These are phyloP conservation scores for Apostichopus californicus DNA, from an alignment of 35 echinoderm and acorn worm species.

Conservation along the genomic window DNA sequence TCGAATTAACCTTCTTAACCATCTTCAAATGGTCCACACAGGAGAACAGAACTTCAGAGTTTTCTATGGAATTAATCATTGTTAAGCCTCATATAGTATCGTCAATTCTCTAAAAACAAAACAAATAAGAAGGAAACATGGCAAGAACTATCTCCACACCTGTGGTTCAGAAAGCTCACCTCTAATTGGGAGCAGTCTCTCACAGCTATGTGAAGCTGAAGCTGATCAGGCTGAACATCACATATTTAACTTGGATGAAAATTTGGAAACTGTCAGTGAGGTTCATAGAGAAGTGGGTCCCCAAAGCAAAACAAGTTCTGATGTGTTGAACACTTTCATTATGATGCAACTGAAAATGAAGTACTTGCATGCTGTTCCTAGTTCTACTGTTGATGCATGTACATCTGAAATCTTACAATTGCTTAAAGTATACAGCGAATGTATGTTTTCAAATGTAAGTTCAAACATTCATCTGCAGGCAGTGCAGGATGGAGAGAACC, in stretches of 20 bases:
- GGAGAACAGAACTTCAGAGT: constrained; percentile 23
- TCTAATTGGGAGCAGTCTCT: not conserved
- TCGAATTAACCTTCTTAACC: not conserved
- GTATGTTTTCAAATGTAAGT: constrained; percentile 10
- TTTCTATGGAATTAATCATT: constrained; percentile 12
- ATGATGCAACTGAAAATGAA: constrained; percentile 32
- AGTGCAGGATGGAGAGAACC: not conserved
- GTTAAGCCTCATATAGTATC: constrained; percentile 36
- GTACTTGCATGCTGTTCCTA: constrained; percentile 22
- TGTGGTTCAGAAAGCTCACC: constrained; percentile 14
- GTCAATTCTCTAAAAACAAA: constrained; percentile 20
- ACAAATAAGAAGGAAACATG: constrained; percentile 1
- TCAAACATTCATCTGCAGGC: not conserved
- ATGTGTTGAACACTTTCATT: constrained; percentile 35
- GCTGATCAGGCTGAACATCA: constrained; percentile 11
- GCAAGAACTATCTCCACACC: not conserved
- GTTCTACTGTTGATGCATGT: not conserved
- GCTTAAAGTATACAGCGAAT: constrained; percentile 7
- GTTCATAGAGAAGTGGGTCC: not conserved
- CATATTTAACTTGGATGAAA: constrained; percentile 12
- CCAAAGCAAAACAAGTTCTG: not conserved
- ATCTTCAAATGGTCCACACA: constrained; percentile 22
- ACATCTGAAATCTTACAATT: constrained; percentile 13
- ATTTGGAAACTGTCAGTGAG: not conserved
- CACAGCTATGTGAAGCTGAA: constrained; percentile 28